Evolutionary conservation across 2,888 invertebrate species (phyloP), one percentile per base, ranked within the genome.

Genomic region (Ophioninae sp.): DNA sequence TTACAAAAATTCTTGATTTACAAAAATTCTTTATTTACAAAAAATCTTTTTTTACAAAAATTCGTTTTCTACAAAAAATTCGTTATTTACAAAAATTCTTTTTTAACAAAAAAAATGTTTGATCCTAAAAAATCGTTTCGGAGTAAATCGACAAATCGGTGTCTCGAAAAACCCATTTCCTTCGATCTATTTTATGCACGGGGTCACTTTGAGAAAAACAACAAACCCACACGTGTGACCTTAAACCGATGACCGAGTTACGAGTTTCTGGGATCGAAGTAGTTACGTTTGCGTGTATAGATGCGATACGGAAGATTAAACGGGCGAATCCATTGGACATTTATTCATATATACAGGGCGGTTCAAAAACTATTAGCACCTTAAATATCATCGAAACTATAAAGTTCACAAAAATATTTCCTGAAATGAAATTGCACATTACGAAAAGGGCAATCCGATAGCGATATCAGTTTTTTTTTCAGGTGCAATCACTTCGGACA

Each of bases 161-260:
- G 6, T 17, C 51, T 51, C 13, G 17, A 64, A 23, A 64, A 64
- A 64, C 64, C 6, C 10, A 9, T 39, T 58, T 37, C 58, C 51
- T n/a, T 56, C 58, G 7, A 20, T 30, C 64, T 17, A 64, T 17
- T 22, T 64, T 23, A 37, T 17, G 6, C 17, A 23, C 44, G 23
- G 9, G 8, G 44, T 5, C 17, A 44, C 44, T 61, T 63, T 8
- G n/a, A n/a, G 37, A 44, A 51, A 74, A 74, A 75, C 7, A 65
- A 22, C 6, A 17, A 56, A 30, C 30, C 20, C 1, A n/a, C 9
- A 59, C 41, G 44, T 17, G 23, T 20, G 67, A 76, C 77, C 83
- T 80, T 77, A 68, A 83, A 80, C 76, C 41, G 73, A 68, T 80
- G 77, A 80, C 83, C 83, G 83, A 83, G 69, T 83, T 80, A 30